Evolutionary conservation across 2,113 vertebrate genomes (phyloP).

Genomic region (Paratilapia polleni): DNA sequence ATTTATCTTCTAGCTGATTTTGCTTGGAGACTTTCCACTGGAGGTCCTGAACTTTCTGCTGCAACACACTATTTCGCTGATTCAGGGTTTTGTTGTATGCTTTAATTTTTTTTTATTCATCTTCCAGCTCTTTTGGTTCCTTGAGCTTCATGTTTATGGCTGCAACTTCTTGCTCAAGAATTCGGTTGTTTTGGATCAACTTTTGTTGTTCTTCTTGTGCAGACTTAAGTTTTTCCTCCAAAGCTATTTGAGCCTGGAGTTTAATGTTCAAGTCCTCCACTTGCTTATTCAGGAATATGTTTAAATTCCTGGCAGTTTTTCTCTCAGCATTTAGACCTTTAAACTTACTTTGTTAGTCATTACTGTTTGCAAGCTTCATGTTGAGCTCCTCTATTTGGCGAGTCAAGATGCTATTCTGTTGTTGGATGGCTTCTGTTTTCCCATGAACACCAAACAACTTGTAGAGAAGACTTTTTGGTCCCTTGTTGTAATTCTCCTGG

Average conservation of each 20-base stretch:
- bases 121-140: neutral
- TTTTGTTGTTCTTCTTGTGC: neutral
- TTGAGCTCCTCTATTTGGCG: neutral
- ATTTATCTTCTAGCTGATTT: neutral
- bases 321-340: fast-evolving
- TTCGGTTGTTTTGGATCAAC: neutral
- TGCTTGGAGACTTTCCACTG: neutral
- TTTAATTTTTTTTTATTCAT: neutral
- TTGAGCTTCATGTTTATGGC: neutral
- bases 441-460: neutral
- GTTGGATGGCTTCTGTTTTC: neutral
- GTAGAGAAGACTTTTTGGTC: neutral
- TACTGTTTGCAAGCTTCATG: neutral
- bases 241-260: neutral
- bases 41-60: neutral
- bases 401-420: neutral
- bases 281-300: neutral
- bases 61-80: neutral
- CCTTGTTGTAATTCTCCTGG: neutral
- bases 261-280: neutral
- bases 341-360: fast-evolving
- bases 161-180: neutral
- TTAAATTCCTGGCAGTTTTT: neutral
- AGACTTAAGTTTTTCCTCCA: neutral
- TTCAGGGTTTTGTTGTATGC: neutral